Percentiles rank a stretch among this genome's conserved stretches.
phyloP scores from a whole-genome alignment of 2,888 invertebrate genomes.

The Diplazon laetatorius region DNA sequence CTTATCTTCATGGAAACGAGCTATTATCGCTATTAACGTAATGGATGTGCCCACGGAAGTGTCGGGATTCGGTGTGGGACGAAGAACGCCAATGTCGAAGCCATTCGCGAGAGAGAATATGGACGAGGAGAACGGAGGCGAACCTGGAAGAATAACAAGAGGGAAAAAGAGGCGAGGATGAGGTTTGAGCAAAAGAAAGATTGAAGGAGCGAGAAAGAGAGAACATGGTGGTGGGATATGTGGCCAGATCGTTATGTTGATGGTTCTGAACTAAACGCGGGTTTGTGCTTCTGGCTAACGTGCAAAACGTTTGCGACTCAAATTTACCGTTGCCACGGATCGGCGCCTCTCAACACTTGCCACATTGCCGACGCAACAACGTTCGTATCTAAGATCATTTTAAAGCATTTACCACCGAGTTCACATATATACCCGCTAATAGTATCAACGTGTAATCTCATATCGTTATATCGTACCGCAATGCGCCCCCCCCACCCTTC shows the following conservation, averaged over 20 bases:
- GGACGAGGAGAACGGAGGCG: constrained; percentile 1
- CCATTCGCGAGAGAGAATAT: constrained; percentile 27
- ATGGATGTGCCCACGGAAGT: constrained; percentile 69
- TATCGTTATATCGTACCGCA: constrained; percentile 70
- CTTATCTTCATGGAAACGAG: constrained; percentile 70
- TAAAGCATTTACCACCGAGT: constrained; percentile 30
- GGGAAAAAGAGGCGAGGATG: constrained; percentile 10
- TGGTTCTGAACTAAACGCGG: constrained; percentile 34
- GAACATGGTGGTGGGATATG: constrained; percentile 9
- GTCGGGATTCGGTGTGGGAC: constrained; percentile 51
- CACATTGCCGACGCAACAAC: constrained; percentile 6
- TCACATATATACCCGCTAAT: constrained; percentile 61
- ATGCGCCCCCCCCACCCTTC: no score
- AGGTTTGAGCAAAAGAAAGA: constrained; percentile 9
- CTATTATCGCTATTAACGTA: constrained; percentile 78
- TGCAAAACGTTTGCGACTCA: constrained; percentile 49
- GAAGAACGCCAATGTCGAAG: constrained; percentile 36
- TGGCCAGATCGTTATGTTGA: constrained; percentile 44
- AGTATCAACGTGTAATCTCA: constrained; percentile 75
- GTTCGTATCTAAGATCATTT: constrained; percentile 52
- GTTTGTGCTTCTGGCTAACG: constrained; percentile 40
- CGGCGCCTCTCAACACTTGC: constrained; percentile 29
- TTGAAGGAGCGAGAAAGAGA: constrained; percentile 12
- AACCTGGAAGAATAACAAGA: background rate
- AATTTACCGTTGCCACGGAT: constrained; percentile 61